phyloP scores from a whole-genome alignment of 2,797 vertebrate genomes.

The Erpetoichthys calabaricus region DNA sequence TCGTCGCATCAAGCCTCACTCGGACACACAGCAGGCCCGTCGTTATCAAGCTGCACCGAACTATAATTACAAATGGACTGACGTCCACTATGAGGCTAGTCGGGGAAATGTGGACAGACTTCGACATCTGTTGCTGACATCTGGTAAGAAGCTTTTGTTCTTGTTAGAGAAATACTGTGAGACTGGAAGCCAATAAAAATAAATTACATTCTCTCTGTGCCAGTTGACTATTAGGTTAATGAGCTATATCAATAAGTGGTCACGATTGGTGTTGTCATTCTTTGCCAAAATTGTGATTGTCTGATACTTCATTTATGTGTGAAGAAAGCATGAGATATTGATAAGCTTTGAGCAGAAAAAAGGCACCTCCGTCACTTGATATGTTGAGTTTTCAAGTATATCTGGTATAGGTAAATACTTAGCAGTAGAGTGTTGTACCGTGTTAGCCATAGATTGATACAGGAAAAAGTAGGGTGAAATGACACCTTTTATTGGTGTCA shows the following conservation, averaged over 20 bases:
- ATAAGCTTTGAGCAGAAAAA: too few species aligned
- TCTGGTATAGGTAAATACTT: too few species aligned
- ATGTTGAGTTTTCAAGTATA: too few species aligned
- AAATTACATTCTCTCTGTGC: not conserved
- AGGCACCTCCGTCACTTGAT: too few species aligned
- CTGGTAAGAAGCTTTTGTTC: constrained; percentile 13
- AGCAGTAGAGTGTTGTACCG: too few species aligned
- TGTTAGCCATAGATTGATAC: too few species aligned
- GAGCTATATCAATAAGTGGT: too few species aligned
- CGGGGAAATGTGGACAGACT: constrained; percentile 28
- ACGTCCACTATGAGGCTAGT: constrained; percentile 31
- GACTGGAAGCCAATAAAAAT: not conserved
- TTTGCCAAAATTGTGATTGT: too few species aligned
- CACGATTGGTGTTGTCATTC: not conserved
- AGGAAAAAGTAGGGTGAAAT: too few species aligned
- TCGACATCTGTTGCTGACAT: constrained; percentile 15
- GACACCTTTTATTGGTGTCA: too few species aligned
- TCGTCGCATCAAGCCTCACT: constrained; percentile 9
- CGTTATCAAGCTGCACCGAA: constrained; percentile 27
- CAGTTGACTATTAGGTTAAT: not conserved
- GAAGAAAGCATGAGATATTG: too few species aligned
- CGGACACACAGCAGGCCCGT: constrained; percentile 14
- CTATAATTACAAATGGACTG: constrained; percentile 33
- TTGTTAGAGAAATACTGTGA: not conserved
- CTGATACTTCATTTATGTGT: too few species aligned